Conservation (phyloP, 1,140 invertebrate genomes). For the Drosophila fuyamai region DNA sequence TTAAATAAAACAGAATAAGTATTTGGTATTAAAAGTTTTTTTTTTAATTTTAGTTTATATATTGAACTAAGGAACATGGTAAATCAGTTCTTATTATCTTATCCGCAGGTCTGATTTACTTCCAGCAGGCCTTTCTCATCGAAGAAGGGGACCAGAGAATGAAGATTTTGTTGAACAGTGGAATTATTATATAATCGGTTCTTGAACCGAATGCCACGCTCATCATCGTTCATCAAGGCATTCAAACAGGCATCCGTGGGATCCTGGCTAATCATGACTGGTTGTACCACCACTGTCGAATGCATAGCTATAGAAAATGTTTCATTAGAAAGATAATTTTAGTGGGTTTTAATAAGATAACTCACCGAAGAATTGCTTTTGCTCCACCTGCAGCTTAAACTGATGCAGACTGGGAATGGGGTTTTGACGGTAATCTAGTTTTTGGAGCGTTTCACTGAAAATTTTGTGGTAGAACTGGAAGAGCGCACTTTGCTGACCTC, state of each 20-base stretch:
- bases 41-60: not conserved
- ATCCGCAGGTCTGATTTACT: conserved; percentile 56
- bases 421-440: conserved; percentile 60
- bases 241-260: conserved; percentile 78
- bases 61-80: not conserved
- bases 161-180: conserved; percentile 65
- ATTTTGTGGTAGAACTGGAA: conserved; percentile 71
- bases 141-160: conserved; percentile 67
- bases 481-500: conserved; percentile 58
- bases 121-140: conserved; percentile 76
- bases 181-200: conserved; percentile 65
- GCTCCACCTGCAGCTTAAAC: conserved; percentile 65
- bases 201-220: conserved; percentile 72
- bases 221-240: conserved; percentile 74
- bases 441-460: conserved; percentile 59
- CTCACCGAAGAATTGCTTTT: conserved; percentile 77
- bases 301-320: conserved; percentile 56
- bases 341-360: not conserved
- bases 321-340: not conserved
- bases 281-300: conserved; percentile 69
- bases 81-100: not conserved
- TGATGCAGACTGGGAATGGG: conserved; percentile 66
- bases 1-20: not conserved
- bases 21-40: not conserved
- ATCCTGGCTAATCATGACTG: conserved; percentile 73